Percentiles rank a stretch among this genome's conserved stretches.
Evolutionary conservation across 1,140 invertebrate genomes (phyloP).

Genomic region (Aphidius ervi): DNA sequence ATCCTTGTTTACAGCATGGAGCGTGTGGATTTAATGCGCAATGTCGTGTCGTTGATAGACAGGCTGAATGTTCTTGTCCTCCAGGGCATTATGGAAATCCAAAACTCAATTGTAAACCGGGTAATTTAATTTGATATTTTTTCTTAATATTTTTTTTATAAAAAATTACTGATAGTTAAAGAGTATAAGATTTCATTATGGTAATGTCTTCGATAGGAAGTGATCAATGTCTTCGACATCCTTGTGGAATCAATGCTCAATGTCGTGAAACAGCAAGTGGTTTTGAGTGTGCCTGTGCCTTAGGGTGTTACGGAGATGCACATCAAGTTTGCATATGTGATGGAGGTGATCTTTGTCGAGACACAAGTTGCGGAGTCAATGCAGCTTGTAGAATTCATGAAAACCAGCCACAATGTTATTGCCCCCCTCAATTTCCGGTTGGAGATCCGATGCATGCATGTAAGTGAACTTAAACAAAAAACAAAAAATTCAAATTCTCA

Average conservation of each 20-base stretch:
- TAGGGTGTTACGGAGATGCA: constrained; percentile 78
- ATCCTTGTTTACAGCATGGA: constrained; percentile 73
- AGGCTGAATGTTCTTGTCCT: constrained; percentile 78
- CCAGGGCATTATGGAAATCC: constrained; percentile 82
- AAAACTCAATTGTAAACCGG: constrained; percentile 68
- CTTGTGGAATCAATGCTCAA: constrained; percentile 79
- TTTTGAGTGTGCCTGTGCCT: constrained; percentile 73
- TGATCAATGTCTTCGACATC: constrained; percentile 70
- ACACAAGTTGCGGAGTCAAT: constrained; percentile 74
- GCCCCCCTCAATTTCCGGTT: constrained; percentile 72
- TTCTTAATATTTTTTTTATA: not conserved
- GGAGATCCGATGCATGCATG: constrained; percentile 83
- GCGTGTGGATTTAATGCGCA: constrained; percentile 82
- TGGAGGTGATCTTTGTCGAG: constrained; percentile 62
- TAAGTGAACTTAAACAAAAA: constrained; percentile 47
- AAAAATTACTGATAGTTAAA: too few relatives aligned
- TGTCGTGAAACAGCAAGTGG: constrained; percentile 68
- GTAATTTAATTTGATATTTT: constrained; percentile 31
- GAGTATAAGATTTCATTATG: too few relatives aligned
- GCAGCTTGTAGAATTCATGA: constrained; percentile 71
- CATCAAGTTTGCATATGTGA: constrained; percentile 74
- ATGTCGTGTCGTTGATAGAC: constrained; percentile 72
- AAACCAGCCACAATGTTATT: constrained; percentile 73
- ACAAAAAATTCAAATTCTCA: constrained; percentile 1
- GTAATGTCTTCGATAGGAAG: constrained; percentile 47